Evolutionary conservation across 2,113 vertebrate genomes (phyloP), one percentile per base, ranked within the genome.

Genomic region (Chloropsis hardwickii): DNA sequence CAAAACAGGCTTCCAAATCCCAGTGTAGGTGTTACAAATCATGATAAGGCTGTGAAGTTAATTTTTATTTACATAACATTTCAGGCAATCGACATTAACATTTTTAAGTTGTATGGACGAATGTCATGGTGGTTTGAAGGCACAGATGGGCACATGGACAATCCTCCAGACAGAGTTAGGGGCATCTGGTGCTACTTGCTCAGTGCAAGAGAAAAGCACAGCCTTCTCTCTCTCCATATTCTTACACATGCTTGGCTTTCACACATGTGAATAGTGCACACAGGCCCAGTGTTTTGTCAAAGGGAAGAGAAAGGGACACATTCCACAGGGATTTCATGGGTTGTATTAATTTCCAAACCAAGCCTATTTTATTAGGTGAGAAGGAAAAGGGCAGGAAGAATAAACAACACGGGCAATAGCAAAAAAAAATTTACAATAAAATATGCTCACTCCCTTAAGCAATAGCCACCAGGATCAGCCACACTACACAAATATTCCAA

Each of bases 341-440:
- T 27, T 89, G 57, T 51, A 92, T 57, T 81, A 14, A 77, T 65
- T 92, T 85, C 70, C 76, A 90, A 94, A 96, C n/a, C 54, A 73
- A 86, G 80, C 58, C 65, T 86, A 86, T 93, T 96, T 94, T 86
- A 91, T 91, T 66, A 57, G 82, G 54, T 81, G 51, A 58, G 35
- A 81, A 82, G 67, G 60, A 53, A 74, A 77, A 82, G 31, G 82
- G 31, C 8, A 64, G 65, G 58, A 81, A 92, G 31, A 82, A 18
- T 64, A 70, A 88, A 71, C 40, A 77, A 23, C 72, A 90, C 51
- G 76, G 60, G 51, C 21, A 3, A 60, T 5, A 18, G 45, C 65
- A 90, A 71, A 81, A 65, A 64, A 37, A 70, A 61, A 71, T 45
- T 76, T 79, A 97, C 90, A 95, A 64, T 66, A 65, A 74, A 69